Evolutionary conservation across 2,113 vertebrate species (phyloP).

Genomic region (Erythrolamprus reginae): DNA sequence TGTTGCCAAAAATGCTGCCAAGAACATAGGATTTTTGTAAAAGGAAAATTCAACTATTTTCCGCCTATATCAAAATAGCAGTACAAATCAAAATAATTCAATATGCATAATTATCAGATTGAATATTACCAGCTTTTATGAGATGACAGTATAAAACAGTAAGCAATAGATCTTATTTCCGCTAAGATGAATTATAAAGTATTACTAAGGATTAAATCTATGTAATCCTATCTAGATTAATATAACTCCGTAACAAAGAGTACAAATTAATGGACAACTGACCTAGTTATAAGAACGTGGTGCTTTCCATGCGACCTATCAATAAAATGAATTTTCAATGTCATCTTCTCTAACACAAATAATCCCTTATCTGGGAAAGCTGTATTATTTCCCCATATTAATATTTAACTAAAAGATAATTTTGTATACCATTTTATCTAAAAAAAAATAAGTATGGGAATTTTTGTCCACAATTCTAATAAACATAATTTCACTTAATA

Average conservation of each 20-base stretch:
- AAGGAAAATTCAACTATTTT: conserved; percentile 22
- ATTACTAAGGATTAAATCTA: conserved; percentile 46
- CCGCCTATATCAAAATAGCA: conserved; percentile 29
- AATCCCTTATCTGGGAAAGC: conserved; percentile 33
- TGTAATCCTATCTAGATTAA: conserved; percentile 54
- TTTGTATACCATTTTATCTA: conserved; percentile 8
- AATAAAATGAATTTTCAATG: conserved; percentile 44
- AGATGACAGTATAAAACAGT: conserved; percentile 43
- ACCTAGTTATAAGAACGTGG: conserved; percentile 54
- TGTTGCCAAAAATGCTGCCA: conserved; percentile 51
- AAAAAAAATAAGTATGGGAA: conserved; percentile 8
- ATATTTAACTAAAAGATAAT: conserved; percentile 50
- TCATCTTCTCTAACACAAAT: conserved; percentile 28
- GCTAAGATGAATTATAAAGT: conserved; percentile 40
- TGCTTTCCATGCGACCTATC: conserved; percentile 34
- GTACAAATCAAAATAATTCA: conserved; percentile 13
- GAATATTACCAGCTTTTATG: conserved; percentile 50
- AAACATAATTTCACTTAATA: neutral
- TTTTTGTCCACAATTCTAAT: neutral
- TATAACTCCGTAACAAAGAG: conserved; percentile 42
- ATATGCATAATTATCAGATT: conserved; percentile 54
- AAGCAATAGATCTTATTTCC: conserved; percentile 53
- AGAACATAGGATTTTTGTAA: conserved; percentile 37
- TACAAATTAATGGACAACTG: conserved; percentile 54
- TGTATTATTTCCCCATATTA: conserved; percentile 10